Evolutionary conservation across 2,797 vertebrate species (phyloP), one percentile per base, ranked within the genome.

Genomic region (Chaetophractus vellerosus): DNA sequence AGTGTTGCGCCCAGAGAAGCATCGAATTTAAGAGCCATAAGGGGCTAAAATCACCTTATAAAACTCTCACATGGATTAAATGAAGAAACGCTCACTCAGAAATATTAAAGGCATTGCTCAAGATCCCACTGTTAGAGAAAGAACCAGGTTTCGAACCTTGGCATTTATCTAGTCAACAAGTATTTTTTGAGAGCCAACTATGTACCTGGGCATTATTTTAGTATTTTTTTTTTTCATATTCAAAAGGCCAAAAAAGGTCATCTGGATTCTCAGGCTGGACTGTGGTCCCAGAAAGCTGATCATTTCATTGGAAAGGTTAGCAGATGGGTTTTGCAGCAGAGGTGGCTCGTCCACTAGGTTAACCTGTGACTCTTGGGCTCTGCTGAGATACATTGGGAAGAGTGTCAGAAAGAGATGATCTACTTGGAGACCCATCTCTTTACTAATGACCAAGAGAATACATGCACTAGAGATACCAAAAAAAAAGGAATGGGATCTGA

Each of bases 201-300:
- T 50, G 12, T 68, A 69, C 21, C n/a, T 50, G 61, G 8, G 41
- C n/a, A 86, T 75, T 55, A 72, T 52, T 90, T n/a, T 41, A 79
- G 15, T 69, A 48, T 86, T 90, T 63, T 63, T 86, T 90, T 63
- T 63, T 94, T 78, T 31, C 71, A 68, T 86, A 75, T 50, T 48
- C 5, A 89, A 94, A 83, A 61, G 24, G 6, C 9, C 33, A 84
- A 88, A 83, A 31, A 16, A 9, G 19, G 52, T 75, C 26, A 84
- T 33, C 75, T 90, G 16, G 23, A 88, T 88, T 78, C 88, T 92
- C 18, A 81, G 33, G 33, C 11, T 6, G 63, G 57, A 63, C 0
- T 38, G 2, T n/a, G 9, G 1, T 94, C 87, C 33, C 31, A 48
- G 38, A 28, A 91, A 81, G 24, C n/a, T 24, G n/a, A 19, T 71